A percentile compares a stretch with the other conserved stretches of the same genome.
Conservation (phyloP, 2,888 invertebrate species). For the Halictus quadricinctus region DNA sequence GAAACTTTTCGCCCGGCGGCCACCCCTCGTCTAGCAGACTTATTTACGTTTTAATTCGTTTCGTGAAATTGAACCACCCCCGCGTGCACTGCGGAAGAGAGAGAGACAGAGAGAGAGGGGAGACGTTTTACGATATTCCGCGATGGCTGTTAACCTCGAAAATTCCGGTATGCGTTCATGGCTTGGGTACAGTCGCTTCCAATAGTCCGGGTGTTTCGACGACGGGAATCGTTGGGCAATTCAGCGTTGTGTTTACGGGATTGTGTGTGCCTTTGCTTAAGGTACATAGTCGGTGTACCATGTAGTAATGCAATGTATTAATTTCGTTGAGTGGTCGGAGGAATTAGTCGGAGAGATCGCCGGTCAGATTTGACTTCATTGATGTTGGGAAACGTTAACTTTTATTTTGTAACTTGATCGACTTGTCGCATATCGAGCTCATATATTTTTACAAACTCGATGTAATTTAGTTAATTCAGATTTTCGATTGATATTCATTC, state of each 20-base stretch:
- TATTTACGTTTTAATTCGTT: conserved; percentile 17
- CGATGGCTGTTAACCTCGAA: neutral
- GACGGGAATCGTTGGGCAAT: neutral
- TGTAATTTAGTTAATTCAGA: too few species aligned
- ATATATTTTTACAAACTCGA: too few species aligned
- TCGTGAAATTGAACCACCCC: neutral
- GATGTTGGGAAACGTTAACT: neutral
- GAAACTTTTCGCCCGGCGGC: conserved; percentile 8
- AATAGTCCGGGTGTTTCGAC: neutral
- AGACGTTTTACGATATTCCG: neutral
- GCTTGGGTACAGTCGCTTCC: neutral
- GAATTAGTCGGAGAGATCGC: neutral
- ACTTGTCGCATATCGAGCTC: too few species aligned
- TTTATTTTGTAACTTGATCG: too few species aligned
- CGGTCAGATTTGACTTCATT: neutral
- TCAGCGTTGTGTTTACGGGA: neutral
- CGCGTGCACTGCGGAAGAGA: neutral
- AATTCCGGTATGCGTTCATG: neutral
- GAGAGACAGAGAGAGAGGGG: neutral
- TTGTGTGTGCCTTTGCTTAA: neutral
- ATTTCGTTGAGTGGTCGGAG: neutral
- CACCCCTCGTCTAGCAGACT: neutral
- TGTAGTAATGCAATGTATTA: neutral
- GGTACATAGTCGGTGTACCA: neutral
- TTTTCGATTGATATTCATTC: too few species aligned